A percentile compares a stretch with the other conserved stretches of the same genome.
These are phyloP conservation scores for Acipenser oxyrinchus DNA, from an alignment of 2,797 vertebrate species.

Conservation along the genomic window DNA sequence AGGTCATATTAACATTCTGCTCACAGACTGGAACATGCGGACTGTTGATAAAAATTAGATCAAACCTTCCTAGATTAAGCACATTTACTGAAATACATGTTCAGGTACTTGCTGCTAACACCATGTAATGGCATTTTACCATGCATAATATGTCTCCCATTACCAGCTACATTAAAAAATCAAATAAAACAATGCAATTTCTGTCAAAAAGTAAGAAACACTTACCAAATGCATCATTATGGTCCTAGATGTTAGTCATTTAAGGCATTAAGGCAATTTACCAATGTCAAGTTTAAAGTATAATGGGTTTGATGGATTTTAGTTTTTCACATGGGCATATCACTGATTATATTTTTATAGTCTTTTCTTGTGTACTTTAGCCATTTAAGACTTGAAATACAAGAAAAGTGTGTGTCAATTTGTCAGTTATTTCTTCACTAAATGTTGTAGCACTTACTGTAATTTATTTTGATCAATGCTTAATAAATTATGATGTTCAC, in stretches of 20 bases:
- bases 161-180: slow-evolving; percentile 71
- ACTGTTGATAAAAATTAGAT: slow-evolving; percentile 79
- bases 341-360: slow-evolving; percentile 31
- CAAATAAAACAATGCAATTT: slow-evolving; percentile 77
- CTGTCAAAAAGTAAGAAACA: slow-evolving; percentile 67
- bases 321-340: slow-evolving; percentile 34
- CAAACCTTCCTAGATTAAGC: slow-evolving; percentile 73
- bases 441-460: slow-evolving; percentile 29
- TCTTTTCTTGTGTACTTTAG: slow-evolving; percentile 23
- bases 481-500: slow-evolving; percentile 33
- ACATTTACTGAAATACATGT: slow-evolving; percentile 77
- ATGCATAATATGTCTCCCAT: slow-evolving; percentile 68
- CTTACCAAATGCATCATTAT: slow-evolving; percentile 30
- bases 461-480: slow-evolving; percentile 37
- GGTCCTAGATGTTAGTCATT: slow-evolving; percentile 30
- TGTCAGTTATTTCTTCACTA: slow-evolving; percentile 29
- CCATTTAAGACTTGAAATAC: slow-evolving; percentile 31
- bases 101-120: slow-evolving; percentile 72
- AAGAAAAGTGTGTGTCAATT: slow-evolving; percentile 22
- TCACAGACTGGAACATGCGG: slow-evolving; percentile 56
- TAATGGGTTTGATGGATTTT: slow-evolving; percentile 41
- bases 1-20: slow-evolving; percentile 79
- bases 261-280: slow-evolving; percentile 42
- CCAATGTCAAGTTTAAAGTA: slow-evolving; percentile 37
- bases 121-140: slow-evolving; percentile 67